phyloP scores from a whole-genome alignment of 2,113 vertebrate species.

The Psettodes erumei region DNA sequence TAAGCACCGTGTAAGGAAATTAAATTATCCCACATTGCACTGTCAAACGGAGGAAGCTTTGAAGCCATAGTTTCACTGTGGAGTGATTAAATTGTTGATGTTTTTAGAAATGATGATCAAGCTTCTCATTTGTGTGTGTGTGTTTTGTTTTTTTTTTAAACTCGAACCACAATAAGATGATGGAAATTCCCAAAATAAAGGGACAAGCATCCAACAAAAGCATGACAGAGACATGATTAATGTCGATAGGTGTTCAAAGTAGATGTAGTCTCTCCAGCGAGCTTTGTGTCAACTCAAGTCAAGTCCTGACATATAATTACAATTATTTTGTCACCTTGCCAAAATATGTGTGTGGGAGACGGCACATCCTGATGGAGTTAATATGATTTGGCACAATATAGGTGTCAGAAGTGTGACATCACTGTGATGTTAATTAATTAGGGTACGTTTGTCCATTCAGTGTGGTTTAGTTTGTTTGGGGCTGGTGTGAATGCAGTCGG shows the following conservation, averaged over 20 bases:
- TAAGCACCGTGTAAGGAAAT: conserved; percentile 9
- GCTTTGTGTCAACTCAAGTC: conserved; percentile 50
- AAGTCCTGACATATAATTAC: conserved; percentile 52
- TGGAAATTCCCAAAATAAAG: conserved; percentile 28
- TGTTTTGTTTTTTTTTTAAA: neutral
- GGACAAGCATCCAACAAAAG: neutral
- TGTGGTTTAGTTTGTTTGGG: neutral
- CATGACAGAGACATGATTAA: conserved; percentile 49
- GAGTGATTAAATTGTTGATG: conserved; percentile 9
- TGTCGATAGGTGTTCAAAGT: conserved; percentile 34
- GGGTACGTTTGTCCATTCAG: neutral
- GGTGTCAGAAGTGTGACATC: too few species aligned
- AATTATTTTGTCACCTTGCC: conserved; percentile 31
- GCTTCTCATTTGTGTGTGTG: neutral
- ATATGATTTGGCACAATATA: conserved; percentile 40
- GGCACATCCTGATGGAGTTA: conserved; percentile 39
- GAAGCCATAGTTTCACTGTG: neutral
- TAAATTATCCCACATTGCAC: neutral
- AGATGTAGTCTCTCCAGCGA: conserved; percentile 16
- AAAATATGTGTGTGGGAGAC: conserved; percentile 24
- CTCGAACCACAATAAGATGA: neutral
- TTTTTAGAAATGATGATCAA: neutral
- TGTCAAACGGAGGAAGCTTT: neutral
- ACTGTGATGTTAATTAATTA: too few species aligned
- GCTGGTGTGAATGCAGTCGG: neutral